Evolutionary conservation across 1,140 invertebrate genomes (phyloP).

Genomic region (Cydia amplana): DNA sequence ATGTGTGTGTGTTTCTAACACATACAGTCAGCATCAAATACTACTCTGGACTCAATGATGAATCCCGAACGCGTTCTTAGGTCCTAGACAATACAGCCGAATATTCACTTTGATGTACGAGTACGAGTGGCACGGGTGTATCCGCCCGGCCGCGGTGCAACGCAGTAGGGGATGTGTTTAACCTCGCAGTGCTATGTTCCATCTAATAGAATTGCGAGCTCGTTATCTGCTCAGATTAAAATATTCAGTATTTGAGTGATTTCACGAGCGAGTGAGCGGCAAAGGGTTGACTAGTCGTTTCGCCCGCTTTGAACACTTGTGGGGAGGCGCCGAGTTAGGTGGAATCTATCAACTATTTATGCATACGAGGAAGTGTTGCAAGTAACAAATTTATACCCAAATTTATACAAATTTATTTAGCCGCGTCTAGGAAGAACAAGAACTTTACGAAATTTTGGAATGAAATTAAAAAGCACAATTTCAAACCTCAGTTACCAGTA

Average conservation of each 20-base stretch:
- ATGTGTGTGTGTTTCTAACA: neutral
- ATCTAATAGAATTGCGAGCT: constrained; percentile 79
- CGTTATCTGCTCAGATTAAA: constrained; percentile 80
- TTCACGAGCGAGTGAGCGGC: constrained; percentile 77
- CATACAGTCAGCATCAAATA: neutral
- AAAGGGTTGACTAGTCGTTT: constrained; percentile 78
- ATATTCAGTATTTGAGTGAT: constrained; percentile 80
- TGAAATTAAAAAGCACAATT: too few species aligned
- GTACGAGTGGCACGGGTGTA: neutral
- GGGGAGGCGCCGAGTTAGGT: constrained; percentile 61
- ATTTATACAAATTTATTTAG: too few species aligned
- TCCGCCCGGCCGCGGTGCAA: constrained; percentile 35
- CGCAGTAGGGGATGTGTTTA: constrained; percentile 58
- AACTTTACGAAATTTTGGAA: too few species aligned
- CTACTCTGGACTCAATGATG: neutral
- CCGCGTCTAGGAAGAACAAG: too few species aligned
- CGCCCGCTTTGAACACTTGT: constrained; percentile 76
- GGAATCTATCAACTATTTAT: constrained; percentile 48
- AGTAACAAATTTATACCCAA: too few species aligned
- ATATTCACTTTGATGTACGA: neutral
- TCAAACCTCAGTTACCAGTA: too few species aligned
- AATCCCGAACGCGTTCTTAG: neutral
- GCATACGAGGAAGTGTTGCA: constrained; percentile 62
- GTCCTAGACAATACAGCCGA: neutral
- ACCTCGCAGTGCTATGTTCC: constrained; percentile 75